Conservation (phyloP, 2,113 vertebrate genomes). For the Heliornis fulica region DNA sequence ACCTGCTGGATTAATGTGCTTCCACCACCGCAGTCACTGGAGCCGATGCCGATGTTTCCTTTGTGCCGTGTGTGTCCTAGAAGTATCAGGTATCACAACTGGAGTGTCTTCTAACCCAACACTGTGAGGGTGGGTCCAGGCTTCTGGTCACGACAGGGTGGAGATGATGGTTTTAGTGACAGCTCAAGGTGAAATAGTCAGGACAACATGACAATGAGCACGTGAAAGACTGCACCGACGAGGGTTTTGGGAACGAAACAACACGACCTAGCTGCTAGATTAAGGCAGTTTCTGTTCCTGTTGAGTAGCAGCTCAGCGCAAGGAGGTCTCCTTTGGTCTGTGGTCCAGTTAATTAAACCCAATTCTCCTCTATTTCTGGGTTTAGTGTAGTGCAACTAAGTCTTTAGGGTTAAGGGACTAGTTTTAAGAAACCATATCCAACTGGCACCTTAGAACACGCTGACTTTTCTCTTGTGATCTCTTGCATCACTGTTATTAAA, state of each 20-base stretch:
- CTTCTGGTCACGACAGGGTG: background rate
- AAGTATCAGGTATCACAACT: background rate
- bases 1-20: background rate
- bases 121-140: background rate
- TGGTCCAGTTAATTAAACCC: conserved; percentile 44
- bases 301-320: conserved; percentile 60
- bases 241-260: background rate
- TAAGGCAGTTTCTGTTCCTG: conserved; percentile 61
- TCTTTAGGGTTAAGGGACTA: conserved; percentile 15
- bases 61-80: background rate
- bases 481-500: background rate
- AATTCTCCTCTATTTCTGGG: conserved; percentile 35
- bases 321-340: conserved; percentile 64
- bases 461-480: background rate
- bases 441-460: background rate
- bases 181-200: background rate
- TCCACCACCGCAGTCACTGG: background rate
- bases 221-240: background rate
- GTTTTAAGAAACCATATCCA: conserved; percentile 13
- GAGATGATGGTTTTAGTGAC: background rate
- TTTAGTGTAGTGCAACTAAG: conserved; percentile 62
- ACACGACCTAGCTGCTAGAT: conserved; percentile 48
- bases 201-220: background rate
- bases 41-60: background rate
- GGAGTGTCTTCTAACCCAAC: background rate